Evolutionary conservation across 1,140 invertebrate species (phyloP).

Genomic region (Penaeus indicus): DNA sequence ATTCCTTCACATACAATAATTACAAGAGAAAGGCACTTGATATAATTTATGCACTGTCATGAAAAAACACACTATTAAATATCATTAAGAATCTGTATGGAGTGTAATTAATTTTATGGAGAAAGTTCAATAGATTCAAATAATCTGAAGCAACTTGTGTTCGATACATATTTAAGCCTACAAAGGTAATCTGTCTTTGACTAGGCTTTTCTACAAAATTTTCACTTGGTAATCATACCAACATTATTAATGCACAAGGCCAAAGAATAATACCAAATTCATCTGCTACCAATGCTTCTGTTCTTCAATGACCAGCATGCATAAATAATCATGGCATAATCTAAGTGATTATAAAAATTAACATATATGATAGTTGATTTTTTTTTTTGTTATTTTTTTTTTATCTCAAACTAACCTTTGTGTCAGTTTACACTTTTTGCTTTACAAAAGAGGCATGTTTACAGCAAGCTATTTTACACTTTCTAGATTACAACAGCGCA

Average conservation of each 20-base stretch:
- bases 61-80: slow-evolving; percentile 35
- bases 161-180: slow-evolving; percentile 58
- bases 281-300: not conserved
- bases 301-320: not conserved
- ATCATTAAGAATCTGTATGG: not conserved
- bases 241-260: not conserved
- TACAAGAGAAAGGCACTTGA: slow-evolving; percentile 61
- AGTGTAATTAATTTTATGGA: not conserved
- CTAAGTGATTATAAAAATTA: slow-evolving; percentile 27
- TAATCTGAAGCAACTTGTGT: slow-evolving; percentile 48
- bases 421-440: slow-evolving; percentile 57
- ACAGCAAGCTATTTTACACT: slow-evolving; percentile 62
- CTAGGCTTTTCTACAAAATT: slow-evolving; percentile 57
- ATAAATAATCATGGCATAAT: slow-evolving; percentile 33
- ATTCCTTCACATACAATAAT: slow-evolving; percentile 46
- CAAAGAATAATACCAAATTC: not conserved
- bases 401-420: slow-evolving; percentile 55
- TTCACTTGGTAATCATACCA: slow-evolving; percentile 47
- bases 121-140: slow-evolving; percentile 41
- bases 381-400: slow-evolving; percentile 47
- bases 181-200: slow-evolving; percentile 62
- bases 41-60: slow-evolving; percentile 57
- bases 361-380: slow-evolving; percentile 52
- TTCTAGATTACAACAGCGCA: slow-evolving; percentile 59
- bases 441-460: slow-evolving; percentile 55